These are phyloP conservation scores for Sarcophaga variegata DNA, from an alignment of 2,888 invertebrate genomes.

Conservation along the genomic window DNA sequence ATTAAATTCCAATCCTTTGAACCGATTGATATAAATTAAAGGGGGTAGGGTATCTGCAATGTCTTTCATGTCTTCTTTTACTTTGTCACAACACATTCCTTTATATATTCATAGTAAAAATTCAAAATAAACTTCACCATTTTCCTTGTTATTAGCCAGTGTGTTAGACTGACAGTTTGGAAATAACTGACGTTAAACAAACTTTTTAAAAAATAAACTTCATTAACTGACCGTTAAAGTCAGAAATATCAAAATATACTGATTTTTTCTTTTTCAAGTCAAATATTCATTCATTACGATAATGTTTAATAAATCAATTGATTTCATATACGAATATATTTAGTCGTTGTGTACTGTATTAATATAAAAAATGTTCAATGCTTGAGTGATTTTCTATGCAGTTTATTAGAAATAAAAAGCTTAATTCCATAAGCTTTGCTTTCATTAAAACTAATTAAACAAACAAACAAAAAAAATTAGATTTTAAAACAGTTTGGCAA, in stretches of 20 bases:
- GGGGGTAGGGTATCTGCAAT: too few species aligned
- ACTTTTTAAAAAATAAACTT: neutral
- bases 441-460: neutral
- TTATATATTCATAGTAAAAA: too few species aligned
- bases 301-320: too few species aligned
- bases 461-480: neutral
- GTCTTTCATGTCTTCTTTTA: too few species aligned
- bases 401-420: constrained; percentile 3
- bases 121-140: too few species aligned
- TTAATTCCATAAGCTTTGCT: neutral
- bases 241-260: constrained; percentile 8
- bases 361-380: constrained; percentile 22
- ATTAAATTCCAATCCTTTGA: too few species aligned
- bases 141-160: too few species aligned
- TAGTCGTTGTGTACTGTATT: neutral
- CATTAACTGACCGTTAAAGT: constrained; percentile 6
- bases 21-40: too few species aligned
- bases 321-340: too few species aligned
- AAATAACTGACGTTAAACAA: neutral
- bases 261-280: neutral
- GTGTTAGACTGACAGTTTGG: too few species aligned
- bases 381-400: constrained; percentile 35
- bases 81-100: too few species aligned
- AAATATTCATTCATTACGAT: neutral
- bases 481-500: neutral